Evolutionary conservation across 2,113 vertebrate species (phyloP).

Genomic region (Myotis brandtii): DNA sequence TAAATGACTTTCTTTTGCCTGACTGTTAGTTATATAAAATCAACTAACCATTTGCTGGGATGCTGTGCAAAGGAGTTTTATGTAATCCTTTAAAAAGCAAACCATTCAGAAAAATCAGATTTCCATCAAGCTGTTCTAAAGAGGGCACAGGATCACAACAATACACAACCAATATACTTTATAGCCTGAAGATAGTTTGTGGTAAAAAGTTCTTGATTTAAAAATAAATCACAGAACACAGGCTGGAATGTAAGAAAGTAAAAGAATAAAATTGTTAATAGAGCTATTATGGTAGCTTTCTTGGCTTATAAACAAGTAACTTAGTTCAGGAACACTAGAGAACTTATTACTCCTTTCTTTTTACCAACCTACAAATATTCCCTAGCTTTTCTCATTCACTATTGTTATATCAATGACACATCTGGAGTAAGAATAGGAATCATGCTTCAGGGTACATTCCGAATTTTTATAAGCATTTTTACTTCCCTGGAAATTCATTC

Average conservation of each 20-base stretch:
- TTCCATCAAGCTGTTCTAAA: conserved; percentile 23
- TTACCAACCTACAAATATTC: neutral
- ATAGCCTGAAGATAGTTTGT: neutral
- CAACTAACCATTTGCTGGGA: conserved; percentile 66
- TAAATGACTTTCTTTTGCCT: conserved; percentile 71
- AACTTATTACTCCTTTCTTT: neutral
- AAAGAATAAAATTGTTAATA: neutral
- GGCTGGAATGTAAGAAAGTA: neutral
- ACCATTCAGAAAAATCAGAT: conserved; percentile 45
- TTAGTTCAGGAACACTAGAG: neutral
- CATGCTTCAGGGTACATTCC: neutral
- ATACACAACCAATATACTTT: neutral
- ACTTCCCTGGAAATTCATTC: neutral
- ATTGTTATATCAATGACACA: neutral
- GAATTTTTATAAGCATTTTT: conserved; percentile 24
- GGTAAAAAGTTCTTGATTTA: conserved; percentile 49
- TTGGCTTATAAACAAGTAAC: neutral
- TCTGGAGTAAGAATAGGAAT: neutral
- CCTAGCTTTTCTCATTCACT: neutral
- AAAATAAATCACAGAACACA: conserved; percentile 61
- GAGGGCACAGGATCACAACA: neutral
- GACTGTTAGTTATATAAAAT: conserved; percentile 62
- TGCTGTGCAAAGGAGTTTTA: conserved; percentile 44
- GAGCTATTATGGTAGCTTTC: neutral
- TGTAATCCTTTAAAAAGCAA: conserved; percentile 51